Conservation (phyloP, 2,113 vertebrate species). For the Nothoprocta perdicaria region DNA sequence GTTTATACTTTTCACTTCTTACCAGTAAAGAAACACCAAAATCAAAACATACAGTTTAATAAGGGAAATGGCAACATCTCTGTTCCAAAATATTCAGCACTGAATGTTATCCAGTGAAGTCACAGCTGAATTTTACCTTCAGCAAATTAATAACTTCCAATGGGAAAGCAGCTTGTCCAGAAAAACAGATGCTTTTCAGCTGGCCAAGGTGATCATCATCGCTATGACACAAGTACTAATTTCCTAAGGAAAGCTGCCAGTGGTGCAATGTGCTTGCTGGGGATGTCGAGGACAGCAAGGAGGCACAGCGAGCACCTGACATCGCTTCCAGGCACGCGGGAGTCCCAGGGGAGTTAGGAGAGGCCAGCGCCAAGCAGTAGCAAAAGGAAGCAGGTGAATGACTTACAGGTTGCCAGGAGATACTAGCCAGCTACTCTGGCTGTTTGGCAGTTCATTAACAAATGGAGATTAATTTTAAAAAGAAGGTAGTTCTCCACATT, state of each 20-base stretch:
- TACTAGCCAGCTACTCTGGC: neutral
- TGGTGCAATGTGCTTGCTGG: neutral
- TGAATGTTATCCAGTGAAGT: neutral
- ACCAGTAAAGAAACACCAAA: neutral
- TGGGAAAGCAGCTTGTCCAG: constrained; percentile 3
- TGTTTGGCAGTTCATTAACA: neutral
- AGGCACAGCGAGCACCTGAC: neutral
- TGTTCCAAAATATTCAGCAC: neutral
- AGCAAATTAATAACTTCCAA: constrained; percentile 28
- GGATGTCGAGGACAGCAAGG: neutral
- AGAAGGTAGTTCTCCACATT: neutral
- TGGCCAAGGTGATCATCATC: neutral
- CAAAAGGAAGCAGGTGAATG: constrained; percentile 23
- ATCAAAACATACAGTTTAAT: neutral
- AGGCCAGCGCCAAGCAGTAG: neutral
- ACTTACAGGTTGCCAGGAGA: constrained; percentile 24
- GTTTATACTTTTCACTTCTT: neutral
- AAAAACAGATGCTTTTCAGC: constrained; percentile 9
- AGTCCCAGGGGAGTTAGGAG: neutral
- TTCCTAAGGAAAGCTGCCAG: constrained; percentile 4
- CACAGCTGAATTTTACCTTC: neutral
- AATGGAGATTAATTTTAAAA: constrained; percentile 24
- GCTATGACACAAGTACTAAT: neutral
- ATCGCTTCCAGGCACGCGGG: neutral
- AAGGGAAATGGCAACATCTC: neutral